Percentiles rank a stretch among this genome's conserved stretches.
Evolutionary conservation across 2,888 invertebrate species (phyloP).

Genomic region (Chloroclystis v-ata): DNA sequence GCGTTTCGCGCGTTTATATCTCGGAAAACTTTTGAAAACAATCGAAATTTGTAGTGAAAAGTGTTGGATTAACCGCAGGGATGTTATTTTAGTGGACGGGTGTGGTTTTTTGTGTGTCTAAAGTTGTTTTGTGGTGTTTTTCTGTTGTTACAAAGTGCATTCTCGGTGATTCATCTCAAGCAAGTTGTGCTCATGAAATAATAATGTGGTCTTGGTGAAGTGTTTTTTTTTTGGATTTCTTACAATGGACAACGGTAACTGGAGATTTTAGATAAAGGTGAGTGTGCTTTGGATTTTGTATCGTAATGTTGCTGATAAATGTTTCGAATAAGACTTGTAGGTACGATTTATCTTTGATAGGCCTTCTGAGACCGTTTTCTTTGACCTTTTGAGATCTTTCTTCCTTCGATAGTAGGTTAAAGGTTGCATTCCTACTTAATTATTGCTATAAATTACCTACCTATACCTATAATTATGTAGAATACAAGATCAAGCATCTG

Average conservation of each 20-base stretch:
- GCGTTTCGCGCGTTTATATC: conserved; percentile 45
- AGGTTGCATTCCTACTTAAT: no score
- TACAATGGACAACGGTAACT: conserved; percentile 33
- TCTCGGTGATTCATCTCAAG: conserved; percentile 75
- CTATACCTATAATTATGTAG: no score
- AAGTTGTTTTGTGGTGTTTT: conserved; percentile 48
- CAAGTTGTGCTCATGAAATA: conserved; percentile 59
- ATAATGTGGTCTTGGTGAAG: conserved; percentile 50
- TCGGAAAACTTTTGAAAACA: conserved; percentile 62
- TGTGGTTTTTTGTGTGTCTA: conserved; percentile 44
- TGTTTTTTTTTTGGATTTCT: conserved; percentile 38
- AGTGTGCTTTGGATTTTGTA: conserved; percentile 13
- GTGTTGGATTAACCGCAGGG: conserved; percentile 41
- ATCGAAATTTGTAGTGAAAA: conserved; percentile 45
- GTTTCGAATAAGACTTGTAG: background rate
- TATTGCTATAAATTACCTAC: no score
- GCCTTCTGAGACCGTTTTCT: no score
- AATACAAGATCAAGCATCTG: no score
- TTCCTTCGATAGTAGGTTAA: no score
- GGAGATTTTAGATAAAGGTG: conserved; percentile 35
- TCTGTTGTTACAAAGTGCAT: conserved; percentile 58
- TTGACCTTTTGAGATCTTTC: no score
- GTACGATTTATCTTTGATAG: background rate
- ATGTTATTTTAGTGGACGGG: conserved; percentile 40
- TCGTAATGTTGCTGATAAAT: no score